Base-by-base conservation (phyloP, 2,113 vertebrate species). In the Aptenodytes patagonicus region DNA sequence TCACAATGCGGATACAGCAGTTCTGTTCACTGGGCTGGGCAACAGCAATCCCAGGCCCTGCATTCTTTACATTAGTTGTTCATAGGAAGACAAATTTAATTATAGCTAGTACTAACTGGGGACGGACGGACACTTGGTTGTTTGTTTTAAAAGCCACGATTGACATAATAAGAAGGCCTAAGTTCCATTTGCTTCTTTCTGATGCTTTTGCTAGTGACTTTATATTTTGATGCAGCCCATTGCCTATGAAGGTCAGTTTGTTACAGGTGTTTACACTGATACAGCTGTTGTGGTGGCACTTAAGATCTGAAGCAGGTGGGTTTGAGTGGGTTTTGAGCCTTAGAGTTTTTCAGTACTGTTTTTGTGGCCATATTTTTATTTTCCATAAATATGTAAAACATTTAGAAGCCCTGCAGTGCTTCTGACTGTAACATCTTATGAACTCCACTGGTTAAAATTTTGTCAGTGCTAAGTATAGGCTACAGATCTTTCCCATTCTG, bases 1-100 rank as follows among this genome's bases (percentile, higher is more conserved):
- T 96, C 95, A 93, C 86, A 95, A 34, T 97, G 94, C 88, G 87
- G 95, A 96, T 87, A 42, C 83, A 95, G 96, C 94, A 95, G 76
- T 94, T 97, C 90, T 95, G 83, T 94, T 96, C 94, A 64, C 72
- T 36, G 80, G 92, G n/a, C 88, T 83, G 92, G 92, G 90, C 80
- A 96, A 92, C 49, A 80, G 92, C 88, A 90, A 78, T 95, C 92
- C 60, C 80, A 14, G 86, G 88, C 92, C 72, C 76, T 78, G 83
- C 86, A 88, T 90, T 95, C 92, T 95, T 94, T 95, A 84, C 92
- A 69, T 95, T 92, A 93, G 85, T 66, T 85, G 70, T 52, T 95
- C 85, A 66, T 86, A 87, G 95, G 76, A 95, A 90, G 77, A 86
- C 36, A 90, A 49, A 71, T 88, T 72, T 91, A 88, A 80, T 95